Base-by-base conservation (phyloP, 1,140 invertebrate genomes). In the Diplogasteroides magnus region DNA sequence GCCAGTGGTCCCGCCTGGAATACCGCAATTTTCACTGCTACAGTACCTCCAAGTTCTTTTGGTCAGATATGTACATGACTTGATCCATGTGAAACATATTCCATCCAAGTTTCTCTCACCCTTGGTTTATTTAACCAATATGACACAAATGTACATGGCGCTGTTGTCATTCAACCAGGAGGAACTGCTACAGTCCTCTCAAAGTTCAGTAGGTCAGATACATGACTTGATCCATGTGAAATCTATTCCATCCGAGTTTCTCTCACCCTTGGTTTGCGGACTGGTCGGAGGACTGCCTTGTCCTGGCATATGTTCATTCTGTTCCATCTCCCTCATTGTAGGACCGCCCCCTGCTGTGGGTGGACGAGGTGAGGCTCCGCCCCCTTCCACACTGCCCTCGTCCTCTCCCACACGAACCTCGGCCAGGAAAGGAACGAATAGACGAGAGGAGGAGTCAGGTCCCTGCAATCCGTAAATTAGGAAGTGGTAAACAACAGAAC, bases 391-490 rank as follows among this genome's bases (percentile, higher is more conserved):
- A 48, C 37, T 48, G 37, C n/a, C n/a, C 29, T 37, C 37, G 29
- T 56, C n/a, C n/a, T 65, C 64, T 14, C 74, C 74, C 1, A 75
- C 64, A 14, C 74, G 29, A 25, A 75, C 67, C 66, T 91, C 90
- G 84, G 88, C 91, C 65, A 95, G 87, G 82, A 95, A 97, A 59
- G 94, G 94, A 81, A 96, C 90, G 85, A 97, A 96, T 67, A 78
- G 48, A 31, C 59, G 70, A 1, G 56, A 64, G 6, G 28, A 25
- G 55, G 62, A 6, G 37, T 48, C 37, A 48, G 19, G 6, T 48
- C 19, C 37, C 37, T 48, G 37, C 37, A 48, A 48, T 48, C 37
- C 6, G 19, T 48, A 48, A 48, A 15, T 56, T 27, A 63, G 58
- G 23, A 83, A 1, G 6, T 25, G 0, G 14, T 66, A 19, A n/a